Base-by-base conservation (phyloP, 2,797 vertebrate genomes). In the Rhinichthys osculus region DNA sequence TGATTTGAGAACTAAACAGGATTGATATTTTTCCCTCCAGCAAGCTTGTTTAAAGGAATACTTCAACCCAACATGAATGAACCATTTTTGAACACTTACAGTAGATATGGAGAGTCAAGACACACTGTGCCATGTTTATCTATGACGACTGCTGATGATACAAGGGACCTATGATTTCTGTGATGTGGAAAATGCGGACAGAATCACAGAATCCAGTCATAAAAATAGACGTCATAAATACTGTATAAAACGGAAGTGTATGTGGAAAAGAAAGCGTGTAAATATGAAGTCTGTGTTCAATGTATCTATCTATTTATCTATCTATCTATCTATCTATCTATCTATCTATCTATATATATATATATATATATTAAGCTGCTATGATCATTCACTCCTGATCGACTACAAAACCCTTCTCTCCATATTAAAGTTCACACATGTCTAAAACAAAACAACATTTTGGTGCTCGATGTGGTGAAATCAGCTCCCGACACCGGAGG, bases 401-500 rank as follows among this genome's bases (percentile, higher is more conserved):
- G 3, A 77, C 33, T 8, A n/a, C 30, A 10, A 77, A 57, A 3
- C 33, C 52, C 21, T 78, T 40, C 74, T 59, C 7, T 40, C 13
- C 79, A 79, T 35, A 84, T 83, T 87, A 87, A 81, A 67, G 57
- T 70, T 30, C 59, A n/a, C 76, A 64, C 52, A 77, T 80, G 77
- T 70, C 83, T 42, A 23, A 71, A 70, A 74, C 78, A 76, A 7
- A 59, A 21, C 47, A 74, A 40, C 21, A 5, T 23, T 10, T 35
- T 27, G n/a, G 52, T 78, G 13, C 7, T 16, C 40, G 21, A 27
- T 40, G 35, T 78, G 52, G 52, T 78, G 54, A 78, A 77, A 27
- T 38, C 35, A 17, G 74, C 13, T 19, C 14, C 52, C 13, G n/a
- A 16, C 76, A 78, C 54, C 76, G 6, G 76, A 59, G 35, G 57